phyloP scores from a whole-genome alignment of 2,113 vertebrate genomes.

The Rhineura floridana region DNA sequence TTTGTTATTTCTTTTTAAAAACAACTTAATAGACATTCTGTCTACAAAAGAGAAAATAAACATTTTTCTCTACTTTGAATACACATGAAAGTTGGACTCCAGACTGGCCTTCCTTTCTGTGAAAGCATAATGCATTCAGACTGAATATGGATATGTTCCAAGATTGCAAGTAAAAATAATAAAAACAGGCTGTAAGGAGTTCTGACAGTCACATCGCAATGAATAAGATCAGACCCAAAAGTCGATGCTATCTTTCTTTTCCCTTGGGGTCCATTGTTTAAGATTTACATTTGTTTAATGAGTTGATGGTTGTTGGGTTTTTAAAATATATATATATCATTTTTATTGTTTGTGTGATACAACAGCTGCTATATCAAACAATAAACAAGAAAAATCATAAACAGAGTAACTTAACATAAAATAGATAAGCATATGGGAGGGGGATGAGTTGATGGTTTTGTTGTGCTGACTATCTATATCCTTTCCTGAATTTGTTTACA shows the following conservation, averaged over 20 bases:
- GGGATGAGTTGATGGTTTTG: not conserved
- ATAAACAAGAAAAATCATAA: too few species aligned
- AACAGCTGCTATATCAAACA: too few species aligned
- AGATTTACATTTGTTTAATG: not conserved
- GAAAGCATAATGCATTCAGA: not conserved
- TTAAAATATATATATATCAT: too few species aligned
- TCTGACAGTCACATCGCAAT: not conserved
- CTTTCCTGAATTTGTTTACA: not conserved
- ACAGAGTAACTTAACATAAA: too few species aligned
- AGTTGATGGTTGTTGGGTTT: too few species aligned
- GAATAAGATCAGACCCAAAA: slow-evolving; percentile 16
- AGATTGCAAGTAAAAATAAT: slow-evolving; percentile 39
- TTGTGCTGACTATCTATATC: not conserved
- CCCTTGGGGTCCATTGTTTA: not conserved
- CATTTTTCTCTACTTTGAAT: slow-evolving; percentile 25
- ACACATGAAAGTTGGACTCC: slow-evolving; percentile 7
- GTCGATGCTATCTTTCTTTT: not conserved
- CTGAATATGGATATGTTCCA: slow-evolving; percentile 7
- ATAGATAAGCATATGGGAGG: too few species aligned
- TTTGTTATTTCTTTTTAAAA: not conserved
- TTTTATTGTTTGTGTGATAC: too few species aligned
- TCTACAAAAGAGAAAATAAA: slow-evolving; percentile 1
- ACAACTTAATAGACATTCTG: not conserved
- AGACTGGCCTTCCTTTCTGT: not conserved
- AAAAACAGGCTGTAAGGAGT: slow-evolving; percentile 17